phyloP scores from a whole-genome alignment of 2,888 invertebrate species.

The Agrochola lychnidis region DNA sequence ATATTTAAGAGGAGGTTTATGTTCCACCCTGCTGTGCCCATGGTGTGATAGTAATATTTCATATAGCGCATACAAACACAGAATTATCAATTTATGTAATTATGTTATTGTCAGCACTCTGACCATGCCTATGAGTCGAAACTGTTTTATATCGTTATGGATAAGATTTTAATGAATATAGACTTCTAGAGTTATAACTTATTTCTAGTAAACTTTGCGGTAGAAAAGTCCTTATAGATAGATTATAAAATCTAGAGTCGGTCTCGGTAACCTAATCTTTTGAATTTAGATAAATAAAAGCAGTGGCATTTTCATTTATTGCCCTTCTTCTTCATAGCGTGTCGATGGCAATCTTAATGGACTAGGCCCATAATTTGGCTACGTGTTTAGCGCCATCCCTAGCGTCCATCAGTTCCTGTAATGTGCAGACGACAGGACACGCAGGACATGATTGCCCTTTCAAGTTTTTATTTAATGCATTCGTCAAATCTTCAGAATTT shows the following conservation, averaged over 20 bases:
- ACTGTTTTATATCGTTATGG: constrained; percentile 9
- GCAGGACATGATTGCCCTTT: neutral
- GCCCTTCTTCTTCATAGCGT: neutral
- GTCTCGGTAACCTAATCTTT: constrained; percentile 15
- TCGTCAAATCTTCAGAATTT: neutral
- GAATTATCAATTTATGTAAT: constrained; percentile 25
- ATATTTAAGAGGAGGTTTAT: neutral
- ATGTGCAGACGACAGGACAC: neutral
- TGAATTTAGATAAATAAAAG: constrained; percentile 36
- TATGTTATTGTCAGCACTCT: constrained; percentile 56
- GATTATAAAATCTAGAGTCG: constrained; percentile 63
- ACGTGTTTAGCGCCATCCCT: neutral
- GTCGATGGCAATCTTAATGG: neutral
- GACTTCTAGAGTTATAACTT: constrained; percentile 44
- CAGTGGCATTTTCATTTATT: constrained; percentile 24
- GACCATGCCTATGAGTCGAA: constrained; percentile 19
- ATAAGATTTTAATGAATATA: constrained; percentile 26
- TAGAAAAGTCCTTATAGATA: constrained; percentile 66
- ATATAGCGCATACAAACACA: constrained; percentile 3
- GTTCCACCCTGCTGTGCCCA: constrained; percentile 14
- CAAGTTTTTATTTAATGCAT: neutral
- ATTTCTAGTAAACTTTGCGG: constrained; percentile 63
- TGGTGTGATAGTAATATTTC: constrained; percentile 5
- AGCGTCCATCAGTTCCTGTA: neutral
- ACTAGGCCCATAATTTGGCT: neutral